Evolutionary conservation across 2,888 invertebrate genomes (phyloP), one percentile per base, ranked within the genome.

Genomic region (Panzeria rudis): DNA sequence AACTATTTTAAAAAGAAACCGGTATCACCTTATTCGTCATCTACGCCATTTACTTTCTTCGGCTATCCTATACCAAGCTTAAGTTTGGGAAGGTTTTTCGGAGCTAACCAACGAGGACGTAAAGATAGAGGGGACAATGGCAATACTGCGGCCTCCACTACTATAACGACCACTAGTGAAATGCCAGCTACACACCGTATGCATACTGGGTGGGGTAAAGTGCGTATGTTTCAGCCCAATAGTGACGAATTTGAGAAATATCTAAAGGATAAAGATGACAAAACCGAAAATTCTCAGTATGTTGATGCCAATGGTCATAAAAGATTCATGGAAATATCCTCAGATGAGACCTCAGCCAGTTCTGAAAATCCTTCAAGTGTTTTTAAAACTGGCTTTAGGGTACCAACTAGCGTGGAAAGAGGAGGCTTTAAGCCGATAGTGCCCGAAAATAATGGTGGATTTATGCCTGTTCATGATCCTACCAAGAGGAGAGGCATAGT

Each of bases 31-130:
- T 75, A 79, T 7, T 54, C 88, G 1, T 87, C 88, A 1, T 87
- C 88, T 0, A 93, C 94, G 0, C 94, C 95, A 0, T 97, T 97
- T 87, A 97, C 97, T 15, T 97, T 97, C 90, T 97, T 97, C 89
- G 97, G 97, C 0, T 95, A 97, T 90, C 97, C 97, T 0, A 90
- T 97, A 81, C 96, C 97, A 1, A 94, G 94, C 50, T 91, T 97
- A 62, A 95, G 95, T 87, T 94, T 97, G 89, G 95, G 95, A 13
- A 95, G 95, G 88, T 92, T 96, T 54, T 94, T 95, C 92, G 93
- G 93, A 5, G 89, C 89, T n/a, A 91, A 90, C 0, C 88, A 90
- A 9, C 88, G 91, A 20, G 93, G 93, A n/a, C 88, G 92, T 3
- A 92, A 91, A 59, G 88, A 91, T 73, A 88, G 90, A 38, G 89